Conservation (phyloP, 2,797 vertebrate species). For the Cossypha caffra region DNA sequence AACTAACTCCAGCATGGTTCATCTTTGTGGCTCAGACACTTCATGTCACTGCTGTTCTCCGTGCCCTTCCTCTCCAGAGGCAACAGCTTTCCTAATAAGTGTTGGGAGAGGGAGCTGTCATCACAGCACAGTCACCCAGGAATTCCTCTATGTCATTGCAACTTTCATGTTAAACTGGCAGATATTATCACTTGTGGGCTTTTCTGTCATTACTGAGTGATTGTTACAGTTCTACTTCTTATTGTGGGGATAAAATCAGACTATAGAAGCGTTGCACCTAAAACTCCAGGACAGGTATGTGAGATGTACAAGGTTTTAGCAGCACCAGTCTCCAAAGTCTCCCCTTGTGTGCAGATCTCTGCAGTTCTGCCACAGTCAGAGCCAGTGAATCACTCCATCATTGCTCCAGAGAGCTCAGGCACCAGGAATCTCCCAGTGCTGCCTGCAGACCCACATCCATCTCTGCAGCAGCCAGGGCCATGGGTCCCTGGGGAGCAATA, state of each 20-base stretch:
- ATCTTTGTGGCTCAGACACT: neutral
- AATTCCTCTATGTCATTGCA: neutral
- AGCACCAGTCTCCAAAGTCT: neutral
- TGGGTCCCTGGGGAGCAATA: neutral
- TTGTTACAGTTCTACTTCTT: neutral
- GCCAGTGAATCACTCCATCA: neutral
- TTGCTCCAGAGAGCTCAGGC: neutral
- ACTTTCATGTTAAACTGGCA: neutral
- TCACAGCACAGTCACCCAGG: neutral
- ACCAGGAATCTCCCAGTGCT: neutral
- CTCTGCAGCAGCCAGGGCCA: neutral
- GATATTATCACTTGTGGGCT: neutral
- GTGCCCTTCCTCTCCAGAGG: neutral
- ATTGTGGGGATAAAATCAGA: neutral
- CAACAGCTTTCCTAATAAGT: neutral
- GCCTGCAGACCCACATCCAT: neutral
- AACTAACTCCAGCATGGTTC: neutral
- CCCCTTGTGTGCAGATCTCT: neutral
- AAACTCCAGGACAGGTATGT: neutral
- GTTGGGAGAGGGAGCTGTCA: neutral
- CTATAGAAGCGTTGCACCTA: neutral
- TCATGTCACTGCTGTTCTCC: neutral
- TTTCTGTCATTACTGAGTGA: neutral
- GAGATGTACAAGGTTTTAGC: fast-evolving
- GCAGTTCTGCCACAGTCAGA: neutral